phyloP scores from a whole-genome alignment of 2,888 invertebrate genomes.

The Hypercompe scribonia region DNA sequence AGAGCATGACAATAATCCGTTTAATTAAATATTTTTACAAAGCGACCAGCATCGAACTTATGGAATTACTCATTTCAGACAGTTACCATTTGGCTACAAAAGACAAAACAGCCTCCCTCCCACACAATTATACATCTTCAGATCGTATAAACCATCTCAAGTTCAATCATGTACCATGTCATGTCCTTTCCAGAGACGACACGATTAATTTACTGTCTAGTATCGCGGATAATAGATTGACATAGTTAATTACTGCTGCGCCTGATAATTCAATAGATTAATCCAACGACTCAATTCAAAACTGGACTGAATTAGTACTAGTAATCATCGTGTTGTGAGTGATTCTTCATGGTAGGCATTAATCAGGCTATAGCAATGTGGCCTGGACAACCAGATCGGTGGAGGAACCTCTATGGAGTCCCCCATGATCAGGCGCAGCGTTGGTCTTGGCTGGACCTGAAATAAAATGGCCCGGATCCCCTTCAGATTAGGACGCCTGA shows the following conservation, averaged over 20 bases:
- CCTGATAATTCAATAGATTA: neutral
- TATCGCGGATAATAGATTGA: neutral
- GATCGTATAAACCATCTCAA: neutral
- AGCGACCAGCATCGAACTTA: too few species aligned
- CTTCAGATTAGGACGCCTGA: too few species aligned
- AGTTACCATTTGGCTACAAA: neutral
- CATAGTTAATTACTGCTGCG: neutral
- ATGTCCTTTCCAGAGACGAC: neutral
- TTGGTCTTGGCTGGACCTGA: too few species aligned
- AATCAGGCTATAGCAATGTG: too few species aligned
- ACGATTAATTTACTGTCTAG: neutral
- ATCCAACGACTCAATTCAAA: neutral
- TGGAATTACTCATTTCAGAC: neutral
- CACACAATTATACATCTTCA: neutral
- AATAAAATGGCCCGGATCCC: too few species aligned
- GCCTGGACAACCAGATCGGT: too few species aligned
- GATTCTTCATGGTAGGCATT: too few species aligned
- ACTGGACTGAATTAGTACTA: neutral
- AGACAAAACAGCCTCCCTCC: neutral
- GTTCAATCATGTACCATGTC: conserved; percentile 3
- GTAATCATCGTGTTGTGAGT: neutral
- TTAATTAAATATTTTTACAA: too few species aligned
- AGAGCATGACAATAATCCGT: too few species aligned
- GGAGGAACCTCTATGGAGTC: too few species aligned
- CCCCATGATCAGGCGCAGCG: too few species aligned